Percentiles rank a stretch among this genome's conserved stretches.
These are phyloP conservation scores for Malurus leucopterus DNA, from an alignment of 2,797 vertebrate genomes.

Conservation along the genomic window DNA sequence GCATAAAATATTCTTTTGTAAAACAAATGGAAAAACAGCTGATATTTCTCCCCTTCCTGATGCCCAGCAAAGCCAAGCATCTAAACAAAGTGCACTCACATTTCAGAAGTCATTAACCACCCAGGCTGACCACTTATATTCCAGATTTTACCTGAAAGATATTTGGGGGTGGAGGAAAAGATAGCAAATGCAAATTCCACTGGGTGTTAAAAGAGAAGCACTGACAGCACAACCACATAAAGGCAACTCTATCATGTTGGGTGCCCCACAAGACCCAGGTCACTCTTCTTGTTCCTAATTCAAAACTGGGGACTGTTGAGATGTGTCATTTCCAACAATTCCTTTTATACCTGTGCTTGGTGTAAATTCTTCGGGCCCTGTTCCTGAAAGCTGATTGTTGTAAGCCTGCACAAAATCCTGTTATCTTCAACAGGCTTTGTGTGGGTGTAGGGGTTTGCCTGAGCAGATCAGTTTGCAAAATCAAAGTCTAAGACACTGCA, in stretches of 20 bases:
- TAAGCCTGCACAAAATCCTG: background rate
- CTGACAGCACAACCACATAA: background rate
- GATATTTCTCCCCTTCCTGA: background rate
- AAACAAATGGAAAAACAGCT: background rate
- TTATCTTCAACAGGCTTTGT: background rate
- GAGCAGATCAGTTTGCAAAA: background rate
- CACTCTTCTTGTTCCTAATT: background rate
- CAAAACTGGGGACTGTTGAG: background rate
- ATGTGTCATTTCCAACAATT: background rate
- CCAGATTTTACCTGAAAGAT: background rate
- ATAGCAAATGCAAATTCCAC: background rate
- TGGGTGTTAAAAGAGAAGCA: background rate
- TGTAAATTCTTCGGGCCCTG: background rate
- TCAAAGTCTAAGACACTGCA: background rate
- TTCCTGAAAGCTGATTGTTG: background rate
- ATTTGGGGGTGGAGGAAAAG: background rate
- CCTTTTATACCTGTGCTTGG: background rate
- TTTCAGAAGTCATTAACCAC: background rate
- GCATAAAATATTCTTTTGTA: background rate
- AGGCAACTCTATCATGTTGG: background rate
- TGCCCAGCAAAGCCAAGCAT: background rate
- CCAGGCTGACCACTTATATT: background rate
- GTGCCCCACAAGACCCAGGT: background rate
- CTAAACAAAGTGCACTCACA: background rate
- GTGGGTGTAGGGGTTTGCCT: constrained; percentile 7